Evolutionary conservation across 2,113 vertebrate species (phyloP).

Genomic region (Protomyctophum bolini): DNA sequence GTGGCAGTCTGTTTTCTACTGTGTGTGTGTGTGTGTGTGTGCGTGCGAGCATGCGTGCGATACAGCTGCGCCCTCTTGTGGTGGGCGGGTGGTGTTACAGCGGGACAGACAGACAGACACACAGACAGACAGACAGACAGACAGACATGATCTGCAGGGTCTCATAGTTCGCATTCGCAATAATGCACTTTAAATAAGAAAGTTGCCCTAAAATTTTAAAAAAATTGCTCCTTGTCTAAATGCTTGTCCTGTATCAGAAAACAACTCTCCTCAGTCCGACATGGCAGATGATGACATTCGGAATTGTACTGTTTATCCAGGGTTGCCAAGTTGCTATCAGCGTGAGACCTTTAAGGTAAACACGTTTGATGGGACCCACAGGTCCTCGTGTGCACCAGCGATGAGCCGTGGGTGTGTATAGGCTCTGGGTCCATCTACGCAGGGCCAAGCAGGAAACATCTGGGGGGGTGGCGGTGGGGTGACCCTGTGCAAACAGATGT

Average conservation of each 20-base stretch:
- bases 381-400: slow-evolving; percentile 40
- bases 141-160: too few relatives aligned
- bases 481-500: slow-evolving; percentile 80
- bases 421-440: slow-evolving; percentile 48
- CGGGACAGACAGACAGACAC: too few relatives aligned
- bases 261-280: slow-evolving; percentile 54
- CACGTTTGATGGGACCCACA: slow-evolving; percentile 70
- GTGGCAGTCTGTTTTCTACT: too few relatives aligned
- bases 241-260: slow-evolving; percentile 61
- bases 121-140: too few relatives aligned
- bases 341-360: slow-evolving; percentile 68
- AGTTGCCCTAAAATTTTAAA: slow-evolving; percentile 1
- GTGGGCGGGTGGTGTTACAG: too few relatives aligned
- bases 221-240: slow-evolving; percentile 35
- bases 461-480: slow-evolving; percentile 68
- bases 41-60: too few relatives aligned
- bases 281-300: slow-evolving; percentile 69
- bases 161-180: too few relatives aligned
- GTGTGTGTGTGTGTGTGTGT: too few relatives aligned
- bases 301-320: slow-evolving; percentile 68
- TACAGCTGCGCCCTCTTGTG: too few relatives aligned
- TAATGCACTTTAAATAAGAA: slow-evolving; percentile 44
- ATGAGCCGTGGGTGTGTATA: slow-evolving; percentile 54
- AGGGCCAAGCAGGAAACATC: slow-evolving; percentile 89
- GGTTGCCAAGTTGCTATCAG: slow-evolving; percentile 70